Evolutionary conservation across 2,888 invertebrate species (phyloP).

Genomic region (Drosophila fungiperda): DNA sequence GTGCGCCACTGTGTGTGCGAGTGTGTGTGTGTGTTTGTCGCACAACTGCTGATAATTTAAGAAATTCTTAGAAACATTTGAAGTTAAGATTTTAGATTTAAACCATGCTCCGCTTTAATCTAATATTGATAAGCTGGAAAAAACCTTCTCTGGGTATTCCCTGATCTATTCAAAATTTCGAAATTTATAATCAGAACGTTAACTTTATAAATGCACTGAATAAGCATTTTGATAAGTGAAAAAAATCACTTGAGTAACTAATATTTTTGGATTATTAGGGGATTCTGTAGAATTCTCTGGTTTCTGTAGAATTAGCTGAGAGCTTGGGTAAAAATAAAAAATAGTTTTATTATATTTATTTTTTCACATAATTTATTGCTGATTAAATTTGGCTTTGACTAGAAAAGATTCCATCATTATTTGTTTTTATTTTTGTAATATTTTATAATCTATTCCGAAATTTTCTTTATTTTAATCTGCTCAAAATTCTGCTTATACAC

Average conservation of each 20-base stretch:
- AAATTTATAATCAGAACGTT: slow-evolving; percentile 21
- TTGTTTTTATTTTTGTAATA: not conserved
- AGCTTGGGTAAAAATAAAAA: too few species aligned
- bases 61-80: slow-evolving; percentile 5
- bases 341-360: too few species aligned
- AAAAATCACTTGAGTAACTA: not conserved
- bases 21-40: not conserved
- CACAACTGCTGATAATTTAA: slow-evolving; percentile 20
- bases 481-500: not conserved
- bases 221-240: not conserved
- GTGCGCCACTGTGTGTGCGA: slow-evolving; percentile 14
- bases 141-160: slow-evolving; percentile 34
- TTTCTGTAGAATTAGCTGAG: not conserved
- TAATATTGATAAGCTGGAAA: not conserved
- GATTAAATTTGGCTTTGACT: too few species aligned
- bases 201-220: slow-evolving; percentile 26
- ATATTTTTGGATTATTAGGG: not conserved
- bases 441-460: accelerated
- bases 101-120: not conserved
- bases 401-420: too few species aligned
- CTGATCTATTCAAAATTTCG: slow-evolving; percentile 7
- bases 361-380: too few species aligned
- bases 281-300: not conserved
- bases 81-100: not conserved
- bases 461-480: not conserved